Evolutionary conservation across 2,888 invertebrate species (phyloP), one percentile per base, ranked within the genome.

Genomic region (Laothoe populi): DNA sequence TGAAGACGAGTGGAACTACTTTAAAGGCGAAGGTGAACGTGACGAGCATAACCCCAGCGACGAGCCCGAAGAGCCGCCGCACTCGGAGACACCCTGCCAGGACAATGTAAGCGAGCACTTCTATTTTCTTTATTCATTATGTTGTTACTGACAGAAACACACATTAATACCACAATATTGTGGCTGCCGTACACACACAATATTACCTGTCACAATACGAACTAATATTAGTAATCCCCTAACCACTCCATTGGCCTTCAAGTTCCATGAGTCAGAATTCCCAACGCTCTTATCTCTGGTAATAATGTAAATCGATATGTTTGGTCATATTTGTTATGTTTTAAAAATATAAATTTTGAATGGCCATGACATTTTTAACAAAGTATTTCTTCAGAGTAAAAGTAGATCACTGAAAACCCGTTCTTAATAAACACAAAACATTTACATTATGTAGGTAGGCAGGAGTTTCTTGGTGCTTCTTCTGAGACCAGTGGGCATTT

Each of bases 1-100:
- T 72, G 97, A 97, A 90, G 97, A 97, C 95, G 97, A 97, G 95
- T 97, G 96, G 97, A 96, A 97, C 86, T 97, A 96, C 84, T 95
- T 94, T 86, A 95, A 95, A 82, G 95, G 95, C 74, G 95, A 95
- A 78, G 94, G 94, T 67, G 94, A 95, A 68, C 94, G 84, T 75
- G 94, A 94, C 74, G 84, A 94, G 70, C 92, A 93, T 63, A 94
- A 94, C 73, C 94, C 95, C 45, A 86, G 84, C 68, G 90, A 88
- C 82, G 95, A 94, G 80, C 94, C 94, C 57, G 93, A 93, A 82
- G 90, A 88, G 75, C 88, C 83, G 63, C 90, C 87, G 69, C 93
- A 86, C 74, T 91, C 92, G 16, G 90, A 90, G 78, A 88, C 93
- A 77, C 93, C 91, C 75, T 85, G 86, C 79, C 88, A 87, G 81